Evolutionary conservation across 2,888 invertebrate genomes (phyloP), one percentile per base, ranked within the genome.

Genomic region (Oegoconia quadripuncta): DNA sequence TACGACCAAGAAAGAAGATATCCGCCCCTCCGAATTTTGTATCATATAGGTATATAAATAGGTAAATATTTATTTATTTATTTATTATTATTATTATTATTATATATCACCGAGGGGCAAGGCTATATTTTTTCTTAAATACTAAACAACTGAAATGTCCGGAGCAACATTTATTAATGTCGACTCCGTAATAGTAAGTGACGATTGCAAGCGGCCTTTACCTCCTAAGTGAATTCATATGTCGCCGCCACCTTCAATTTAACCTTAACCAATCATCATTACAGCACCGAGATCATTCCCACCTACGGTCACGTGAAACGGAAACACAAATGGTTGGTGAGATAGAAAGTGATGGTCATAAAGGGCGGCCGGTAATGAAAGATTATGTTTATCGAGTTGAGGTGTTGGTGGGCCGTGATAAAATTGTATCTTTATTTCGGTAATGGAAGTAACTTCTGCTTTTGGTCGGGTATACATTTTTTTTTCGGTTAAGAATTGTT

Each of bases 301-400:
- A 63, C 62, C 64, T 76, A 78, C 80, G 77, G 77, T 73, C 56
- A 50, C 20, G 46, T 44, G 55, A 56, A 68, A 75, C 26, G 39
- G 29, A 44, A 5, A 48, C 57, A 59, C 7, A 75, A 38, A 59
- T 46, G 48, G 71, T 77, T 42, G 42, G 48, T 39, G 17, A 17
- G 32, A 46, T 39, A 38, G 47, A 53, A 52, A 54, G 58, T 58
- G 64, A 50, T 48, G 53, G 50, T 68, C 71, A 74, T 84, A 83
- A 81, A 86, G 52, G 60, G 65, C 72, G 82, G n/a, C n/a, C n/a
- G n/a, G n/a, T n/a, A 84, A 86, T 84, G 81, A 83, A 82, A 84
- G 83, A 84, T 84, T 84, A 86, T 83, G 84, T 83, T 80, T 76
- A 84, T 83, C 75, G 84, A 74, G 71, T 71, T 68, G 79, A 84